Base-by-base conservation (phyloP, 37 sponge, comb jelly and placozoan species). In the Chondrilla cf. caribensis region DNA sequence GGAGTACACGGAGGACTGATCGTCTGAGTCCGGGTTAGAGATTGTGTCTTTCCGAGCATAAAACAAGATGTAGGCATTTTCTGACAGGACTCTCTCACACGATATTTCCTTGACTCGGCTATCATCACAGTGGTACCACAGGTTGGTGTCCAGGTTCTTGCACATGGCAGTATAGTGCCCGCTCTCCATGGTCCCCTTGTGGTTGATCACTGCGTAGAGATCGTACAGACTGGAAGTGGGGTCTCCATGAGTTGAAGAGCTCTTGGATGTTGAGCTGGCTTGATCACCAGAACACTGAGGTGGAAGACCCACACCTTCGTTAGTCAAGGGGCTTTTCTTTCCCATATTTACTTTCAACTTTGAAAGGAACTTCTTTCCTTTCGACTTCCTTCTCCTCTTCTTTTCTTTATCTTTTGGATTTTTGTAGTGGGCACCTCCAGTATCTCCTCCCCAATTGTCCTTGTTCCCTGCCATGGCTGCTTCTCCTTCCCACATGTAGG, bases 111-210 rank as follows among this genome's bases (percentile, higher is more conserved):
- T 78, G 25, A 97, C 92, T 0, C 35, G 38, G n/a, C 43, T 80
- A 66, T 97, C 97, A 79, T 97, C 95, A 47, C 77, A 89, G 24
- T 36, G 35, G 78, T 92, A 91, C 97, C 97, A 97, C 29, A 79
- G 43, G 0, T 81, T 71, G 2, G n/a, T 84, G 18, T 72, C 77
- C 1, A 93, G 93, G 39, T 87, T 91, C 47, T 65, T 67, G 57
- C 97, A 97, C 59, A 60, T 85, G 26, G 97, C 92, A 11, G 88
- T 94, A 81, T 97, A 97, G 88, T 97, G 97, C 0, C 97, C 97
- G 3, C 86, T 54, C 33, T 31, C 88, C 92, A 97, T 84, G 65
- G 67, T 83, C 0, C 97, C 97, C 15, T 60, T 42, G 70, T 97
- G 97, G 82, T 97, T 95, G 77, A 93, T 88, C 54, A 97, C 90